phyloP scores from a whole-genome alignment of 2,888 invertebrate species.

The Resseliella maxima region DNA sequence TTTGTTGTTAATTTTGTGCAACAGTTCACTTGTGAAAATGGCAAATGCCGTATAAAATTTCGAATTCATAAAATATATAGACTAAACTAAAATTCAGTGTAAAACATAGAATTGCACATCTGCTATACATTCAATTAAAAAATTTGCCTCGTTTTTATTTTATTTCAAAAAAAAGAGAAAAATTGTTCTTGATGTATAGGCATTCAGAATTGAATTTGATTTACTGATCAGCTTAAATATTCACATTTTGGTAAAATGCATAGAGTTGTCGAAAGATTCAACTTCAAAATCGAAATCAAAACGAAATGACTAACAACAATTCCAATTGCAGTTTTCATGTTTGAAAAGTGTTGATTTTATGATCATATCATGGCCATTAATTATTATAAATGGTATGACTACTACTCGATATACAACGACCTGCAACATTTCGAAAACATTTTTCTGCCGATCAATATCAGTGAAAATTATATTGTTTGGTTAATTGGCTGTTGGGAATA shows the following conservation, averaged over 20 bases:
- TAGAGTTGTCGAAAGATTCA: too few relatives aligned
- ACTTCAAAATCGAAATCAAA: too few relatives aligned
- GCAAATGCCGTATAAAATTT: conserved; percentile 3
- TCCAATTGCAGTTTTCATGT: not conserved
- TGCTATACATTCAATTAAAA: too few relatives aligned
- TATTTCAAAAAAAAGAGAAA: too few relatives aligned
- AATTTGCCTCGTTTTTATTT: too few relatives aligned
- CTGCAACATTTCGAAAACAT: not conserved
- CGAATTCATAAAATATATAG: not conserved
- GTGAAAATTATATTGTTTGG: conserved; percentile 53
- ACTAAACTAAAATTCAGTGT: not conserved
- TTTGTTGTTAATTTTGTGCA: conserved; percentile 46
- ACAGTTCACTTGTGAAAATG: not conserved
- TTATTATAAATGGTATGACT: not conserved
- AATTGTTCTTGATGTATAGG: too few relatives aligned
- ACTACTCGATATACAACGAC: not conserved
- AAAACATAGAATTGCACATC: not conserved
- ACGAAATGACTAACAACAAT: too few relatives aligned
- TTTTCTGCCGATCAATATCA: conserved; percentile 38
- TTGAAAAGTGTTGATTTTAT: conserved; percentile 31
- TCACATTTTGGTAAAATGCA: too few relatives aligned
- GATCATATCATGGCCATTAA: not conserved
- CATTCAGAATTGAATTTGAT: too few relatives aligned
- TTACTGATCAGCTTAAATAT: too few relatives aligned
- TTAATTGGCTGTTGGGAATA: conserved; percentile 53